These are phyloP conservation scores for Cynaeus angustus DNA, from an alignment of 2,888 invertebrate species.

Conservation along the genomic window DNA sequence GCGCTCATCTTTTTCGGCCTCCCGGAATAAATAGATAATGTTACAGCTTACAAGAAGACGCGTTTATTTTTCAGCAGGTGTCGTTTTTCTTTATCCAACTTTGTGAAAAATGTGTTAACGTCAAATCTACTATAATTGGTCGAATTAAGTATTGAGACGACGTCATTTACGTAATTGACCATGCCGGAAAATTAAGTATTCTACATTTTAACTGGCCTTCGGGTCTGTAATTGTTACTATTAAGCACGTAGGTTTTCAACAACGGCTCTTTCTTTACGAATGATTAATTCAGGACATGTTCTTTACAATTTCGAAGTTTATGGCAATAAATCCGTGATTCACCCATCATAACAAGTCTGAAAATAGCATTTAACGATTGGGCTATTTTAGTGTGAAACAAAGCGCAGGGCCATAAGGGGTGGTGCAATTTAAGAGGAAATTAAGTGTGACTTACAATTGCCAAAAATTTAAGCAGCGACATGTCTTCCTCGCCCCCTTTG, in stretches of 20 bases:
- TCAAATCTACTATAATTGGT: background rate
- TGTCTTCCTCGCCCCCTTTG: constrained; percentile 68
- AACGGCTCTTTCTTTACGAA: background rate
- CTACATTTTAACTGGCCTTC: constrained; percentile 20
- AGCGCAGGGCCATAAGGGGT: background rate
- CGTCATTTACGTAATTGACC: constrained; percentile 36
- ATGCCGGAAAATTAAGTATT: constrained; percentile 17
- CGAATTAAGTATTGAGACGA: constrained; percentile 20
- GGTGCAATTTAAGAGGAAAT: background rate
- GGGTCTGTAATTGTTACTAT: constrained; percentile 15
- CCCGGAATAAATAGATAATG: too few relatives aligned
- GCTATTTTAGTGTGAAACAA: background rate
- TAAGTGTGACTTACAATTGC: constrained; percentile 84
- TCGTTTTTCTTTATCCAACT: too few relatives aligned
- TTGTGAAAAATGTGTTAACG: background rate
- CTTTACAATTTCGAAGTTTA: constrained; percentile 7
- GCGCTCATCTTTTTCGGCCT: too few relatives aligned
- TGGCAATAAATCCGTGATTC: constrained; percentile 6
- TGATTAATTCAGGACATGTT: background rate
- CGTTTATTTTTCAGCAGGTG: too few relatives aligned
- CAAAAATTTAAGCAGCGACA: constrained; percentile 81
- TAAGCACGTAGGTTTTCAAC: constrained; percentile 16
- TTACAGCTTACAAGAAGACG: too few relatives aligned
- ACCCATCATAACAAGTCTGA: background rate
- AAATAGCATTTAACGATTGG: background rate